Percentiles rank a stretch among this genome's conserved stretches.
These are phyloP conservation scores for Lampris incognitus DNA, from an alignment of 2,113 vertebrate species.

Conservation along the genomic window DNA sequence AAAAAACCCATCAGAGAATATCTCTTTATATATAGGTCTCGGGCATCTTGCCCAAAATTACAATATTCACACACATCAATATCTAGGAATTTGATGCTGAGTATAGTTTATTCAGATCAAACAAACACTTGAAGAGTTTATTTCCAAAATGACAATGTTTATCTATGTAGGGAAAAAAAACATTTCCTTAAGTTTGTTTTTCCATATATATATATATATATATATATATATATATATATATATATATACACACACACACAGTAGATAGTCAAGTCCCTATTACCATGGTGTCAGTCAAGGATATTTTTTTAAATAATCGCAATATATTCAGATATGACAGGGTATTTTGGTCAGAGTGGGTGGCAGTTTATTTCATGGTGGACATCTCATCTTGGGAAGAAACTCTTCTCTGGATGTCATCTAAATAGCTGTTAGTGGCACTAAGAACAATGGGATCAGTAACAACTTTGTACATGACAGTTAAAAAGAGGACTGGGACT, in stretches of 20 bases:
- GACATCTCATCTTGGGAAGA: slow-evolving; percentile 55
- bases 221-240: too few species aligned
- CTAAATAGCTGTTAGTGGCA: slow-evolving; percentile 65
- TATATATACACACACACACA: too few species aligned
- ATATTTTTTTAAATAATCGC: neutral
- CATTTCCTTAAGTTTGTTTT: too few species aligned
- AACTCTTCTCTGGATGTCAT: slow-evolving; percentile 63
- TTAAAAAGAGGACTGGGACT: slow-evolving; percentile 38
- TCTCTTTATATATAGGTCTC: slow-evolving; percentile 19
- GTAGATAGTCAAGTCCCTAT: neutral
- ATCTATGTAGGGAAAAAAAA: neutral
- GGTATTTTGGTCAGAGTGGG: neutral
- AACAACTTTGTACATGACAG: slow-evolving; percentile 58
- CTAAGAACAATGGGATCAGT: slow-evolving; percentile 57
- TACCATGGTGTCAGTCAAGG: slow-evolving; percentile 34
- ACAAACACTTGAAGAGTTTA: slow-evolving; percentile 47
- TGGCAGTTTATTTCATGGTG: slow-evolving; percentile 6
- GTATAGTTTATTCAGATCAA: slow-evolving; percentile 56
- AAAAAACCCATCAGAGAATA: slow-evolving; percentile 21
- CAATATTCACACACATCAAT: slow-evolving; percentile 59
- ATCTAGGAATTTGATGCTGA: slow-evolving; percentile 58
- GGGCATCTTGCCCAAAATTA: slow-evolving; percentile 46
- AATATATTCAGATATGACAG: neutral
- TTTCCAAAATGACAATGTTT: slow-evolving; percentile 35
- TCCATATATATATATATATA: too few species aligned